Percentiles rank a stretch among this genome's conserved stretches.
Conservation (phyloP, 2,888 invertebrate species). For the Rugalucina vietnamica region DNA sequence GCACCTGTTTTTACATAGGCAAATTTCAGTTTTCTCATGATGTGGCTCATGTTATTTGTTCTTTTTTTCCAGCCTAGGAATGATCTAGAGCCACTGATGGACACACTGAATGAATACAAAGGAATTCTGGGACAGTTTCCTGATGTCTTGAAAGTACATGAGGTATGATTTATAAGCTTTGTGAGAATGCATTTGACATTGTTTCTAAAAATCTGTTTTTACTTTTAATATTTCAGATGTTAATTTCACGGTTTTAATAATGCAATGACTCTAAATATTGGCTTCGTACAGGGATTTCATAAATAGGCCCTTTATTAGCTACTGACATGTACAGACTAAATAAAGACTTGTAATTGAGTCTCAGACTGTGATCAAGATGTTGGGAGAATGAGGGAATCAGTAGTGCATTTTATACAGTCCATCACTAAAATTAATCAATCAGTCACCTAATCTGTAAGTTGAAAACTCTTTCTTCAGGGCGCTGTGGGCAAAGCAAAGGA, state of each 20-base stretch:
- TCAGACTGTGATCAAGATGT: too few species aligned
- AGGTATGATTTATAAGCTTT: slow-evolving; percentile 85
- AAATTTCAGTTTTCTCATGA: background rate
- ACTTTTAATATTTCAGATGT: too few species aligned
- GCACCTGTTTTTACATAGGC: background rate
- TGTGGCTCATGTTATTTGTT: background rate
- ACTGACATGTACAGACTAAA: too few species aligned
- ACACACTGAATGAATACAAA: slow-evolving; percentile 96
- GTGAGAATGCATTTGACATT: too few species aligned
- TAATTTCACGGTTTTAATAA: too few species aligned
- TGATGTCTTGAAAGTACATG: slow-evolving; percentile 93
- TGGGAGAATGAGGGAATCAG: too few species aligned
- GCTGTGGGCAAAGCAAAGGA: slow-evolving; percentile 95
- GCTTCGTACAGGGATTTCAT: too few species aligned
- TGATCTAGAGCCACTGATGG: slow-evolving; percentile 91
- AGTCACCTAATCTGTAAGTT: background rate
- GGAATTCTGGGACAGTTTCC: slow-evolving; percentile 96
- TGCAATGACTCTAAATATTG: too few species aligned
- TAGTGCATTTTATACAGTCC: too few species aligned
- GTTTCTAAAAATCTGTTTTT: too few species aligned
- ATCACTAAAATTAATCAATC: background rate
- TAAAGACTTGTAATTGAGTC: too few species aligned
- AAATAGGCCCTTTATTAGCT: too few species aligned
- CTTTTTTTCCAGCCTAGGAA: slow-evolving; percentile 79
- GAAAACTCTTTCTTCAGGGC: slow-evolving; percentile 63